Percentiles rank a stretch among this genome's conserved stretches.
Evolutionary conservation across 92 coral and sea anemone genomes (phyloP).

Genomic region (Phymanthus crucifer): DNA sequence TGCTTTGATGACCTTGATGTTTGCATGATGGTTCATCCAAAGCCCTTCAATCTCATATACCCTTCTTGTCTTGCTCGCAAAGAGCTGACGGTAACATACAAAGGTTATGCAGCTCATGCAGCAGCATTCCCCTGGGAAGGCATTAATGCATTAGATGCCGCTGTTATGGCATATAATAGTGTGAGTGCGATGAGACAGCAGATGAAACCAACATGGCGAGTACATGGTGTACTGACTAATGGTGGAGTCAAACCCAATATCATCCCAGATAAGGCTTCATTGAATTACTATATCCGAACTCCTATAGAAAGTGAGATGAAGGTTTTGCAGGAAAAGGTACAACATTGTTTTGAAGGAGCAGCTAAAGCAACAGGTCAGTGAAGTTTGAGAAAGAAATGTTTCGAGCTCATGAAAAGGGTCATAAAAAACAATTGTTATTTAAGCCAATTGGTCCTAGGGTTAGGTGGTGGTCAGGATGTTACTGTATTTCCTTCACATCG

Average conservation of each 20-base stretch:
- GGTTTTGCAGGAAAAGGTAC: constrained; percentile 62
- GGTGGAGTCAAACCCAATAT: constrained; percentile 87
- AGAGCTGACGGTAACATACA: constrained; percentile 58
- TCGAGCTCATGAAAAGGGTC: no score
- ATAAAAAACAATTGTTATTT: no score
- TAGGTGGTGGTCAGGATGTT: no score
- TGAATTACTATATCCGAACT: constrained; percentile 69
- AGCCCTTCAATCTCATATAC: constrained; percentile 71
- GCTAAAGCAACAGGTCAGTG: constrained; percentile 86
- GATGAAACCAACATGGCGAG: constrained; percentile 89
- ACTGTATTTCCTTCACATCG: no score
- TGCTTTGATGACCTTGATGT: constrained; percentile 90
- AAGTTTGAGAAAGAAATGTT: no score
- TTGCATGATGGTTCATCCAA: constrained; percentile 95
- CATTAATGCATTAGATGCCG: constrained; percentile 93
- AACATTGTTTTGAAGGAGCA: constrained; percentile 74
- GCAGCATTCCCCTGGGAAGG: constrained; percentile 98
- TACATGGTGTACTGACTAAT: constrained; percentile 86
- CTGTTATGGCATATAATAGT: constrained; percentile 82
- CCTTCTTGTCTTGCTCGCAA: constrained; percentile 68
- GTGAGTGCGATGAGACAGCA: constrained; percentile 90
- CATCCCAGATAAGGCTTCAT: constrained; percentile 76
- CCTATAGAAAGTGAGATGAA: constrained; percentile 70
- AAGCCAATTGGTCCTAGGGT: no score
- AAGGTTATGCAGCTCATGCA: constrained; percentile 86